phyloP scores from a whole-genome alignment of 2,797 vertebrate genomes.

The Myotis vivesi region DNA sequence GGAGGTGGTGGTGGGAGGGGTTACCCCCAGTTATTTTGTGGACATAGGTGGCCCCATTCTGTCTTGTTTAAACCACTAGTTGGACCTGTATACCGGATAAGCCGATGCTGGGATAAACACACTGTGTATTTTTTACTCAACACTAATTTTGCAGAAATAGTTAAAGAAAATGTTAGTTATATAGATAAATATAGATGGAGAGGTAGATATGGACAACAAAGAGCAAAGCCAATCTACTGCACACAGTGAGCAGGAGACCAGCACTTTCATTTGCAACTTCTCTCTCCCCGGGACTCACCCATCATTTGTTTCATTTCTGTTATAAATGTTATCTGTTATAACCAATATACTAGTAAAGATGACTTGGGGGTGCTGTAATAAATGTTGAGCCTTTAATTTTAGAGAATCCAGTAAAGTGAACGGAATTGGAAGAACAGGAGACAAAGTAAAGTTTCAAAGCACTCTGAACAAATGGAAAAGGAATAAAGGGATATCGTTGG shows the following conservation, averaged over 20 bases:
- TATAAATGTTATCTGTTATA: background rate
- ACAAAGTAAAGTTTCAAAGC: background rate
- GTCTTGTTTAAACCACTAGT: background rate
- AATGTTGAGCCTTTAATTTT: background rate
- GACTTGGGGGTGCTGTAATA: background rate
- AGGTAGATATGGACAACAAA: background rate
- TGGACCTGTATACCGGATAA: background rate
- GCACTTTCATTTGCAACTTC: slow-evolving; percentile 36
- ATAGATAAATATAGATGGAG: background rate
- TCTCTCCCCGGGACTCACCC: background rate
- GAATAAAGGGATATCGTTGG: background rate
- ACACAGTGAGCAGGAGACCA: background rate
- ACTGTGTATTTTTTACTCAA: slow-evolving; percentile 19
- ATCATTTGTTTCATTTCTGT: background rate
- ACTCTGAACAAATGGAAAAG: background rate
- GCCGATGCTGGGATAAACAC: background rate
- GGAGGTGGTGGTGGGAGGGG: background rate
- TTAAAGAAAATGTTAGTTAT: background rate
- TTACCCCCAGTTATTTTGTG: background rate
- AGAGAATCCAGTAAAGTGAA: background rate
- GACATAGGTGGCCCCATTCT: background rate
- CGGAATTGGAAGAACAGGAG: background rate
- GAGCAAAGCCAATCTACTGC: background rate
- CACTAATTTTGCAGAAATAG: slow-evolving; percentile 10
- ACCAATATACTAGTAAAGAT: background rate